Conservation (phyloP, 1,140 invertebrate species). For the Pogonomyrmex californicus region DNA sequence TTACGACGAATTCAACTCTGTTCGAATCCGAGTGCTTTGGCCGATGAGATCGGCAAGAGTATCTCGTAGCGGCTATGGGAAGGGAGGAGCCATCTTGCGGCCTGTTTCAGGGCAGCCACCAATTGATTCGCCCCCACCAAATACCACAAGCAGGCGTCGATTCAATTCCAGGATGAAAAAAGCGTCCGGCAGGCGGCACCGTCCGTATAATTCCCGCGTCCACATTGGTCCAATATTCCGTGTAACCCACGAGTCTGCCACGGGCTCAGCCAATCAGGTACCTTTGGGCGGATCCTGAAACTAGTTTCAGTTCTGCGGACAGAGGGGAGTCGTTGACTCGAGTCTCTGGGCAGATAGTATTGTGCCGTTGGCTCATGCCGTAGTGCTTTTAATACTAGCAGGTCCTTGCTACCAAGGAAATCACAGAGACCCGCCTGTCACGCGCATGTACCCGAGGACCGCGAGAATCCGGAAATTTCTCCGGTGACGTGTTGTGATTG, state of each 20-base stretch:
- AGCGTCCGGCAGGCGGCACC: slow-evolving; percentile 75
- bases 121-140: slow-evolving; percentile 86
- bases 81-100: slow-evolving; percentile 87
- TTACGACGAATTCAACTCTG: slow-evolving; percentile 50
- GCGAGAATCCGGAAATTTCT: slow-evolving; percentile 37
- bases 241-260: slow-evolving; percentile 61
- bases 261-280: slow-evolving; percentile 56
- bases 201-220: slow-evolving; percentile 70
- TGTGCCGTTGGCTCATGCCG: slow-evolving; percentile 86
- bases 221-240: slow-evolving; percentile 78
- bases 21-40: slow-evolving; percentile 62
- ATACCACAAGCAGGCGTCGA: slow-evolving; percentile 78
- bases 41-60: slow-evolving; percentile 74
- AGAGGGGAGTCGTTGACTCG: slow-evolving; percentile 82
- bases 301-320: slow-evolving; percentile 80
- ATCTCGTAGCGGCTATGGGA: slow-evolving; percentile 76
- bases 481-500: slow-evolving; percentile 24
- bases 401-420: slow-evolving; percentile 76
- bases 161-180: slow-evolving; percentile 84
- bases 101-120: slow-evolving; percentile 83
- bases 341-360: slow-evolving; percentile 84
- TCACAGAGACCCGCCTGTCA: slow-evolving; percentile 63
- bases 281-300: slow-evolving; percentile 81
- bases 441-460: slow-evolving; percentile 45
- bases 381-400: slow-evolving; percentile 82